A percentile compares a stretch with the other conserved stretches of the same genome.
These are phyloP conservation scores for Podotricha telesiphe DNA, from an alignment of 2,888 invertebrate species.

Conservation along the genomic window DNA sequence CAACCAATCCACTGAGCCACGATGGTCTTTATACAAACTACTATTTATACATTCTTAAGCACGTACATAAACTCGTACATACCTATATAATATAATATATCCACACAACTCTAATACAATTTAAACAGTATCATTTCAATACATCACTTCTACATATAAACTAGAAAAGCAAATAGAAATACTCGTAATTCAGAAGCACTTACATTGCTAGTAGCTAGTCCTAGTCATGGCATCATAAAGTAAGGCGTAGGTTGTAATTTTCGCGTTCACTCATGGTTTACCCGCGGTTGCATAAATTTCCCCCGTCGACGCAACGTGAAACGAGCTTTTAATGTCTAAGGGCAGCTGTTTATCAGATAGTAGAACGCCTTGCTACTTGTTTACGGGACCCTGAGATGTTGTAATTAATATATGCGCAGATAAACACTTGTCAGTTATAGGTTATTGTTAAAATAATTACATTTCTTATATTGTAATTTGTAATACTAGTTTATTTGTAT, in stretches of 20 bases:
- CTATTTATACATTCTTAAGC: too few relatives aligned
- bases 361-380: constrained; percentile 29
- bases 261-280: constrained; percentile 18
- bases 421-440: too few relatives aligned
- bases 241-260: constrained; percentile 16
- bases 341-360: constrained; percentile 40
- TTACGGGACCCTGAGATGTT: constrained; percentile 28
- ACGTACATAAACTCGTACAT: too few relatives aligned
- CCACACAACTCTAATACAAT: too few relatives aligned
- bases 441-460: too few relatives aligned
- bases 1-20: too few relatives aligned
- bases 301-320: constrained; percentile 23
- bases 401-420: constrained; percentile 35
- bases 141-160: neutral
- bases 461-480: too few relatives aligned
- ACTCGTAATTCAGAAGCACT: neutral
- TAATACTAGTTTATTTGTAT: too few relatives aligned
- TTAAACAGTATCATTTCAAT: neutral
- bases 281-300: constrained; percentile 24
- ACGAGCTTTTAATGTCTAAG: constrained; percentile 45
- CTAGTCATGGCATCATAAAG: constrained; percentile 12
- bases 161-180: constrained; percentile 11
- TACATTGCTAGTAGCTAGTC: neutral
- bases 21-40: too few relatives aligned
- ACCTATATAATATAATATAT: too few relatives aligned